These are phyloP conservation scores for Odiellus spinosus DNA, from an alignment of 2,888 invertebrate genomes.

Conservation along the genomic window DNA sequence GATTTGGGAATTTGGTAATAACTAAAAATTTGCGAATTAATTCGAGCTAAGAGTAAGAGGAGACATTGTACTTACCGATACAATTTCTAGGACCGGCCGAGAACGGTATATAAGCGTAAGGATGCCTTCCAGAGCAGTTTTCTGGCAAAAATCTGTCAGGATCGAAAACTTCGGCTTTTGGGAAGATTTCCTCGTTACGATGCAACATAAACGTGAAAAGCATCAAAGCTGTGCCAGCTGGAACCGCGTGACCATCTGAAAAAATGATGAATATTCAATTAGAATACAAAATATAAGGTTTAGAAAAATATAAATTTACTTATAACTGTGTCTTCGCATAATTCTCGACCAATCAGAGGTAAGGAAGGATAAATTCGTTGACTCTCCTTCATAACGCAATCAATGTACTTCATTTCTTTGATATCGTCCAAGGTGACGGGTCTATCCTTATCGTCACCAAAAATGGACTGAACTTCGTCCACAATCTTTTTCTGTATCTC, in stretches of 20 bases:
- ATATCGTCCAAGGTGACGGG: constrained; percentile 64
- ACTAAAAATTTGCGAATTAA: too few relatives aligned
- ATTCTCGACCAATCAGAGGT: constrained; percentile 27
- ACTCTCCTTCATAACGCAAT: constrained; percentile 30
- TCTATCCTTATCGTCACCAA: constrained; percentile 52
- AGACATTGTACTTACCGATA: constrained; percentile 1
- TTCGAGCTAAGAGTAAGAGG: too few relatives aligned
- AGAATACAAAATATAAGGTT: too few relatives aligned
- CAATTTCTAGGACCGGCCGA: constrained; percentile 18
- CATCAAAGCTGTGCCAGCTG: constrained; percentile 17
- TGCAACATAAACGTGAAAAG: constrained; percentile 19
- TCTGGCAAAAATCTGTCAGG: constrained; percentile 21
- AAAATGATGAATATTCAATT: too few relatives aligned
- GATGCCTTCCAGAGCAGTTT: constrained; percentile 17
- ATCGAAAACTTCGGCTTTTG: constrained; percentile 19
- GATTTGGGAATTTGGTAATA: too few relatives aligned
- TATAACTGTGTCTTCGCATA: constrained; percentile 25
- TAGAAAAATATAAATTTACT: too few relatives aligned
- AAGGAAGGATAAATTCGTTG: constrained; percentile 31
- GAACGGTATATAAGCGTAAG: constrained; percentile 21
- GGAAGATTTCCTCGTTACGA: constrained; percentile 18
- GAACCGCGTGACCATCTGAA: constrained; percentile 15
- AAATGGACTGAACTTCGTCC: constrained; percentile 55
- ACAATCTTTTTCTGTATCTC: constrained; percentile 42
- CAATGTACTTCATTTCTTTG: constrained; percentile 44